Evolutionary conservation across 2,797 vertebrate genomes (phyloP), one percentile per base, ranked within the genome.

Genomic region (Coreius guichenoti): DNA sequence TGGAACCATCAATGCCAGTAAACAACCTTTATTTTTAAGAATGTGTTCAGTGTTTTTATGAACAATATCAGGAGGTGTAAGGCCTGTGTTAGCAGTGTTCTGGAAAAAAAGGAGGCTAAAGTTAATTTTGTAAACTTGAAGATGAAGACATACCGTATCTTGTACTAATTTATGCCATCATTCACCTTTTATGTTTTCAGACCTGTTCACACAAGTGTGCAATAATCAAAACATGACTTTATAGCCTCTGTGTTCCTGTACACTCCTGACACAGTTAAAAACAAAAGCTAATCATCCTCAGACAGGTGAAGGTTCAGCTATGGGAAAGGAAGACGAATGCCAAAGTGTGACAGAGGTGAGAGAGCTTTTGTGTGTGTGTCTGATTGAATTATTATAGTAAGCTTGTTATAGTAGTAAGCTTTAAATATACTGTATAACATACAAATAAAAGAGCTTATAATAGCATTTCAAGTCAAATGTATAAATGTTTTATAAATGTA

Each of bases 181-280:
- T 33, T 75, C 11, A 2, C 12, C 11, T 21, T 75, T 75, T 21
- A 31, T 75, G 73, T 54, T 36, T 29, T 14, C 29, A 14, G 11
- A n/a, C 29, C 19, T 56, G 73, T 23, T 4, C 23, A 29, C 73
- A 54, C n/a, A 13, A 1, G 49, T 33, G 19, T 6, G 0, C 6
- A 33, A 14, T 0, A 54, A 75, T 54, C 17, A 33, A 21, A 54
- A 54, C 29, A 47, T 16, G 6, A 72, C 23, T 31, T 13, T 23
- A 12, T 8, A 4, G 8, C 23, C 56, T 43, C 54, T 0, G 0
- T 23, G 29, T 76, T 76, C 49, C 31, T 36, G 11, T 33, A 0
- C 2, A 79, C 61, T 9, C 58, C 61, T 80, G 61, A 65, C 43
- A 67, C 78, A 67, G 78, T 80, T 65, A 16, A 21, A 51, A 26